A percentile compares a stretch with the other conserved stretches of the same genome.
phyloP scores from a whole-genome alignment of 2,113 vertebrate species.

The Zosterops lateralis region DNA sequence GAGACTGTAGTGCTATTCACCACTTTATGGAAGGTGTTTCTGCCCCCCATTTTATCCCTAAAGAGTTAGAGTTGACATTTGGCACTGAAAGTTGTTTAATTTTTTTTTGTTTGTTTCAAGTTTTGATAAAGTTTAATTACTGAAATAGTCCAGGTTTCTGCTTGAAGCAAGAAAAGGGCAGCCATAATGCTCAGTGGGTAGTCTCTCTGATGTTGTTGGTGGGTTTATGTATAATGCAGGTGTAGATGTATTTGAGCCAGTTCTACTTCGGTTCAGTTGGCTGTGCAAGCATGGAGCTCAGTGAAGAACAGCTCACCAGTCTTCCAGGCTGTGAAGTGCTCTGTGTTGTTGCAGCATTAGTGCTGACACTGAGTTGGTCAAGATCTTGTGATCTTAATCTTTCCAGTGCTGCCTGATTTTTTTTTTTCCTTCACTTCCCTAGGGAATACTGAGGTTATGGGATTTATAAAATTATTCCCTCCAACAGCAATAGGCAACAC shows the following conservation, averaged over 20 bases:
- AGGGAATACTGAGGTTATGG: not conserved
- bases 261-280: not conserved
- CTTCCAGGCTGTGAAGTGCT: not conserved
- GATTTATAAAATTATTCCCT: not conserved
- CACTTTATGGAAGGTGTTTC: not conserved
- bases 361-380: not conserved
- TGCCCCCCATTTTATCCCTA: not conserved
- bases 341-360: not conserved
- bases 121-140: not conserved
- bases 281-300: not conserved
- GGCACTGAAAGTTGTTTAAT: not conserved
- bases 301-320: not conserved
- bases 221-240: not conserved
- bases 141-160: not conserved
- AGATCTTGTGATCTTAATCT: not conserved
- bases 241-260: not conserved
- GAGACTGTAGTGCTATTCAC: not conserved
- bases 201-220: not conserved
- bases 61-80: not conserved
- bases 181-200: not conserved
- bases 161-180: not conserved
- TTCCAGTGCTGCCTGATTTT: not conserved
- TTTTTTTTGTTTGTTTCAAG: not conserved
- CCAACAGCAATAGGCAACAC: not conserved
- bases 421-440: not conserved